Conservation (phyloP, 2,797 vertebrate genomes). For the Tenualosa thibaudeaui region DNA sequence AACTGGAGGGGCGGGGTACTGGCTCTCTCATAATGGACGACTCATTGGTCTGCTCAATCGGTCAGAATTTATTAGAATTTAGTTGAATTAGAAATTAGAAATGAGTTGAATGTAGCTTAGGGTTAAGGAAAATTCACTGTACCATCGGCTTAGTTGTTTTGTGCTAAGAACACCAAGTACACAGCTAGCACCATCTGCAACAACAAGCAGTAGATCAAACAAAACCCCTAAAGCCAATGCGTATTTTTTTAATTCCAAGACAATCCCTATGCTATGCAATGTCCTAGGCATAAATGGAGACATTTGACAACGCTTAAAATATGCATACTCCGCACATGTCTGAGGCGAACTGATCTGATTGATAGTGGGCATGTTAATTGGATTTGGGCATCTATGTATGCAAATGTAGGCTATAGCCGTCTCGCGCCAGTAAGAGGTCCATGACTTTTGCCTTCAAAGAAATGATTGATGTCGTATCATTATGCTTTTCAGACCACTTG, state of each 20-base stretch:
- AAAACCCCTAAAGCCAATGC: background rate
- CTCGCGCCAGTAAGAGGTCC: background rate
- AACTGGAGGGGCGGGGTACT: background rate
- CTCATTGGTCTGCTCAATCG: background rate
- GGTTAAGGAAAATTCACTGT: no score
- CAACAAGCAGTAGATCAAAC: background rate
- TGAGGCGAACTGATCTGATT: background rate
- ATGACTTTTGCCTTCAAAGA: conserved; percentile 21
- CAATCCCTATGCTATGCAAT: background rate
- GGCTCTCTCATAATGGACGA: background rate
- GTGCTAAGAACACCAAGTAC: no score
- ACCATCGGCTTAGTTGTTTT: no score
- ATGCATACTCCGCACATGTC: background rate
- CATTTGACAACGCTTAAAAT: background rate
- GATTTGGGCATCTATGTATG: conserved; percentile 10
- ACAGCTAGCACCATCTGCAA: no score
- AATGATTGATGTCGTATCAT: conserved; percentile 18
- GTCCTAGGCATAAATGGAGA: background rate
- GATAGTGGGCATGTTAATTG: background rate
- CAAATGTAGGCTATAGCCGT: background rate
- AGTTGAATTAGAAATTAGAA: no score
- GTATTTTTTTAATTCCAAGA: background rate
- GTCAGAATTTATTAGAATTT: background rate
- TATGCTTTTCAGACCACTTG: conserved; percentile 13
- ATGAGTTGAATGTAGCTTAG: no score